A percentile compares a stretch with the other conserved stretches of the same genome.
These are phyloP conservation scores for Neoitamus cyanurus DNA, from an alignment of 2,888 invertebrate genomes.

Conservation along the genomic window DNA sequence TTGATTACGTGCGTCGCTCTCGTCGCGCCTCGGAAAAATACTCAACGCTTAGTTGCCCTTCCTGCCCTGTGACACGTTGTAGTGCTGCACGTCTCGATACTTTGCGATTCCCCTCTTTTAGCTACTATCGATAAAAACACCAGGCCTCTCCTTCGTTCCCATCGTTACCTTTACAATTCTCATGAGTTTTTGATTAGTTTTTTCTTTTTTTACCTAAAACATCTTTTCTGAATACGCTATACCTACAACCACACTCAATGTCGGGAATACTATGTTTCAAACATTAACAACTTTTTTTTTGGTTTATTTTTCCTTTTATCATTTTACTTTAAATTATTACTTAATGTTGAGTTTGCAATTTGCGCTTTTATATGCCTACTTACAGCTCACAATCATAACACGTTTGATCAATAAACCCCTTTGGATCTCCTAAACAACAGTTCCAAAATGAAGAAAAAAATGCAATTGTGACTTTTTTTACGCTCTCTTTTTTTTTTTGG, in stretches of 20 bases:
- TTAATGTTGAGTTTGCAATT: conserved; percentile 17
- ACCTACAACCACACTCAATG: conserved; percentile 39
- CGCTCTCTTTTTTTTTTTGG: neutral
- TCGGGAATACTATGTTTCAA: conserved; percentile 36
- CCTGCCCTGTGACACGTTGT: neutral
- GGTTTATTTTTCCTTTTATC: neutral
- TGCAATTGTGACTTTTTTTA: conserved; percentile 11
- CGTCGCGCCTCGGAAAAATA: neutral
- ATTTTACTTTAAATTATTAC: neutral
- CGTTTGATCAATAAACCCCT: conserved; percentile 20
- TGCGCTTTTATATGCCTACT: conserved; percentile 11
- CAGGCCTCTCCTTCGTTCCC: neutral
- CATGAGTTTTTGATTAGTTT: conserved; percentile 26
- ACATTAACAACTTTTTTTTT: conserved; percentile 41
- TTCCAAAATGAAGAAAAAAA: conserved; percentile 18
- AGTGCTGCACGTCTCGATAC: neutral
- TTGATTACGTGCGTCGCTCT: conserved; percentile 16
- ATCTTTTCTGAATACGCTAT: conserved; percentile 29
- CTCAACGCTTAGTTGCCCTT: neutral
- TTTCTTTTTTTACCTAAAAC: conserved; percentile 25
- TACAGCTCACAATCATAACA: conserved; percentile 12
- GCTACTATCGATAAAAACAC: neutral
- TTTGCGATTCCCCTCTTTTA: neutral
- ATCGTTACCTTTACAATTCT: neutral
- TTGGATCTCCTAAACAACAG: conserved; percentile 36